Evolutionary conservation across 2,797 vertebrate species (phyloP).

Genomic region (Pelodytes ibericus): DNA sequence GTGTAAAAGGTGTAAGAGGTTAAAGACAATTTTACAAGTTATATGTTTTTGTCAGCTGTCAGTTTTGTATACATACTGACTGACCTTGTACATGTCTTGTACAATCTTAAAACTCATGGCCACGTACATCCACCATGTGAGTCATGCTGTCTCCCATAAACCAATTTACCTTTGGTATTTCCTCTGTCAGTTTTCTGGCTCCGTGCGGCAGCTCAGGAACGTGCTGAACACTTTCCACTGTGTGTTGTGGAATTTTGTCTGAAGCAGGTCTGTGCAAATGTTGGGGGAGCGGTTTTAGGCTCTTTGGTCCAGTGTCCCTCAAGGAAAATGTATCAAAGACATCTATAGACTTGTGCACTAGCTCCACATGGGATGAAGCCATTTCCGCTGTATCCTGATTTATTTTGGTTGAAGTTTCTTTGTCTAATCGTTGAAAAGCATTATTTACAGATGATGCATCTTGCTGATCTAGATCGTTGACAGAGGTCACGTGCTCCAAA

Average conservation of each 20-base stretch:
- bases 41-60: too few relatives aligned
- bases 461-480: background rate
- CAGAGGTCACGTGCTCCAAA: background rate
- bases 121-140: background rate
- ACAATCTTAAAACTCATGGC: background rate
- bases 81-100: constrained; percentile 8
- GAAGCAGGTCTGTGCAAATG: background rate
- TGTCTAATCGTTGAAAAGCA: background rate
- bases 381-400: background rate
- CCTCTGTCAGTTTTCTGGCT: background rate
- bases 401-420: background rate
- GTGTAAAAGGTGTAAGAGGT: background rate
- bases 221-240: background rate
- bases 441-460: background rate
- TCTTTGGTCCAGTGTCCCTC: background rate
- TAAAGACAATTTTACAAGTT: too few relatives aligned
- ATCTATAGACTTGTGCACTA: background rate
- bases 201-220: background rate
- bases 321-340: background rate
- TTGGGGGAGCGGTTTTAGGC: background rate
- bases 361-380: background rate
- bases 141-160: background rate
- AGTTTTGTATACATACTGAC: background rate
- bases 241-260: background rate
- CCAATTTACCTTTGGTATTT: constrained; percentile 29